Evolutionary conservation across 1,140 invertebrate species (phyloP).

Genomic region (Pantala flavescens): DNA sequence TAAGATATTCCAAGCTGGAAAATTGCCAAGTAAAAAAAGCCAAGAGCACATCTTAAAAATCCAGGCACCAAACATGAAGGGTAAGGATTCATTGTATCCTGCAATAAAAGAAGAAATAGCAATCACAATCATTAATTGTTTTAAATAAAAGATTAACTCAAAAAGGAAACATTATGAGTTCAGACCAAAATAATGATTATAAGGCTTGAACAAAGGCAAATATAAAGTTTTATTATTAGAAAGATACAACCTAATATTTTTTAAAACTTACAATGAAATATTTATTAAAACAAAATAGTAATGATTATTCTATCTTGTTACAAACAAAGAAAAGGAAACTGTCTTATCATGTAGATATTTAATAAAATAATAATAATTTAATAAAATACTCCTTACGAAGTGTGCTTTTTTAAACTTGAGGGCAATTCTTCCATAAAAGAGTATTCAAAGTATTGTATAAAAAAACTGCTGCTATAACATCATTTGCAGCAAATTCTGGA

Average conservation of each 20-base stretch:
- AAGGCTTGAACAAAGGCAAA: neutral
- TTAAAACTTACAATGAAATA: neutral
- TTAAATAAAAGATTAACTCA: neutral
- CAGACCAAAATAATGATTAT: neutral
- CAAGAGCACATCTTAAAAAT: constrained; percentile 45
- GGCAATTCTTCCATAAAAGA: no score
- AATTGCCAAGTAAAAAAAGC: constrained; percentile 58
- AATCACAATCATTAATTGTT: neutral
- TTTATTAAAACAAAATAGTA: neutral
- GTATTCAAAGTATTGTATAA: no score
- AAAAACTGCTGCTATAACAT: no score
- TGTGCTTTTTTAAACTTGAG: no score
- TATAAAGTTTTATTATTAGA: neutral
- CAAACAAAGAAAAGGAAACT: neutral
- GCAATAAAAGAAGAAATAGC: neutral
- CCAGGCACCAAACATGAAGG: constrained; percentile 43
- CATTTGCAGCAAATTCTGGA: no score
- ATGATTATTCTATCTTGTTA: no score
- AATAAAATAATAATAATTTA: neutral
- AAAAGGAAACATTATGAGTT: neutral
- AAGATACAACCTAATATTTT: neutral
- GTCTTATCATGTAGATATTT: neutral
- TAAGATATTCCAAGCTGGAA: constrained; percentile 59
- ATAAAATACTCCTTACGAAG: no score
- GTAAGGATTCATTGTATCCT: neutral